These are phyloP conservation scores for Emmelina monodactyla DNA, from an alignment of 2,888 invertebrate species.

Conservation along the genomic window DNA sequence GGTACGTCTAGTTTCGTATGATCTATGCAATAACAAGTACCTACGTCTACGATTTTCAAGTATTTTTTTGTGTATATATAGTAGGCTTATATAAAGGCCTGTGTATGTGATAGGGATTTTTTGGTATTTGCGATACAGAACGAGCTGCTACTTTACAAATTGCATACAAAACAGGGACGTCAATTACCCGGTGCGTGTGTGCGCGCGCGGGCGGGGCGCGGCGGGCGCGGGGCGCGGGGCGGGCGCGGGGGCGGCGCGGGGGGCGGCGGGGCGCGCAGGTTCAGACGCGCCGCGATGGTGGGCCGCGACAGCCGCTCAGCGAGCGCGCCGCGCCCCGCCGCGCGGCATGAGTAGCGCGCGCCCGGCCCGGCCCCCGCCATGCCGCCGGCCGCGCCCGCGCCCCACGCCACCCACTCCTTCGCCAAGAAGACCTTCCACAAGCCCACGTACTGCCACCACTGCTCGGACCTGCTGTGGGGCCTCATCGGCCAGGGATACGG, in stretches of 20 bases:
- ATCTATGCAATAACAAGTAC: no score
- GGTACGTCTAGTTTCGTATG: no score
- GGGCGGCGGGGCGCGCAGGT: conserved; percentile 24
- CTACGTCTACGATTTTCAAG: no score
- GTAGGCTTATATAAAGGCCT: no score
- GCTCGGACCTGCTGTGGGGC: conserved; percentile 99
- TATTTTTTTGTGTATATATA: no score
- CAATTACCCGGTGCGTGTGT: conserved; percentile 24
- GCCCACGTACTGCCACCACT: conserved; percentile 99
- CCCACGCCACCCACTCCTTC: conserved; percentile 89
- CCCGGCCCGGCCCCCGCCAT: conserved; percentile 64
- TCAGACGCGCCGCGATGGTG: conserved; percentile 65
- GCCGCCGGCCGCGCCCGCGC: conserved; percentile 69
- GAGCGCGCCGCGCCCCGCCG: conserved; percentile 67
- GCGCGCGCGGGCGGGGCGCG: conserved; percentile 35
- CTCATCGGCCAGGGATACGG: conserved; percentile 99
- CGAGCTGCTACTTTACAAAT: no score
- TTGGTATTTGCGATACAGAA: no score
- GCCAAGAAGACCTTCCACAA: conserved; percentile 99
- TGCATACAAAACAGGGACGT: no score
- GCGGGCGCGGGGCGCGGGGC: conserved; percentile 20
- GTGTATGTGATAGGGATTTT: no score
- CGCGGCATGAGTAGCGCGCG: conserved; percentile 64
- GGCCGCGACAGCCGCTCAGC: conserved; percentile 66
- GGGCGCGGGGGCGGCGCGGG: conserved; percentile 31